Percentiles rank a stretch among this genome's conserved stretches.
phyloP scores from a whole-genome alignment of 30 jellyfish, hydroid and myxozoan species.

The Phacellophora camtschatica region DNA sequence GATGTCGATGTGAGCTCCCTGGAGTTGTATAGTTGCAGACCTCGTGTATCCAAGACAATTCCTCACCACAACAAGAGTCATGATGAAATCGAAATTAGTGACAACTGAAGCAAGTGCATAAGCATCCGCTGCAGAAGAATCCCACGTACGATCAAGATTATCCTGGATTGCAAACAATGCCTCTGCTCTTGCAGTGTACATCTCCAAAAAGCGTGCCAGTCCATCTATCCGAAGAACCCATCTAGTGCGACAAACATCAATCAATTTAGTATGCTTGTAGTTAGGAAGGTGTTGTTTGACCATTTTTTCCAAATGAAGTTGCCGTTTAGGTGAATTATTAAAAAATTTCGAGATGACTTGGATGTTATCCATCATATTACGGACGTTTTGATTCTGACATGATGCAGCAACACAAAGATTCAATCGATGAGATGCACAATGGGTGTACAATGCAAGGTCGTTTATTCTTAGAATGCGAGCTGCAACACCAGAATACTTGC shows the following conservation, averaged over 20 bases:
- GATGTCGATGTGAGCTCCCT: neutral
- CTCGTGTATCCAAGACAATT: neutral
- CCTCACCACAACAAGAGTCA: neutral
- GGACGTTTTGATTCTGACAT: neutral
- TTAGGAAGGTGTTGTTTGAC: neutral
- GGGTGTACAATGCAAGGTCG: constrained; percentile 22
- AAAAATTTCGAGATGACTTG: constrained; percentile 1
- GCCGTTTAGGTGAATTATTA: too few species aligned
- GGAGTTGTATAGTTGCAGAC: neutral
- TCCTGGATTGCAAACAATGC: neutral
- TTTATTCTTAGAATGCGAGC: neutral
- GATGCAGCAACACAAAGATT: constrained; percentile 45
- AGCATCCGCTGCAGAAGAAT: neutral
- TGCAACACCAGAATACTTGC: constrained; percentile 58
- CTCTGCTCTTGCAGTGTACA: neutral
- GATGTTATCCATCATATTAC: constrained; percentile 1
- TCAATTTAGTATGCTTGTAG: neutral
- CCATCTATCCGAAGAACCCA: constrained; percentile 42
- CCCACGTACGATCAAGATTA: constrained; percentile 13
- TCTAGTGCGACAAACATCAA: constrained; percentile 6
- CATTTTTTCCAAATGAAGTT: neutral
- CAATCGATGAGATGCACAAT: constrained; percentile 20
- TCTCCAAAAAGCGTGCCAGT: neutral
- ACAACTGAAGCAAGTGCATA: neutral
- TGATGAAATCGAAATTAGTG: neutral